A percentile compares a stretch with the other conserved stretches of the same genome.
These are phyloP conservation scores for Agraylea sexmaculata DNA, from an alignment of 1,140 invertebrate species.

Conservation along the genomic window DNA sequence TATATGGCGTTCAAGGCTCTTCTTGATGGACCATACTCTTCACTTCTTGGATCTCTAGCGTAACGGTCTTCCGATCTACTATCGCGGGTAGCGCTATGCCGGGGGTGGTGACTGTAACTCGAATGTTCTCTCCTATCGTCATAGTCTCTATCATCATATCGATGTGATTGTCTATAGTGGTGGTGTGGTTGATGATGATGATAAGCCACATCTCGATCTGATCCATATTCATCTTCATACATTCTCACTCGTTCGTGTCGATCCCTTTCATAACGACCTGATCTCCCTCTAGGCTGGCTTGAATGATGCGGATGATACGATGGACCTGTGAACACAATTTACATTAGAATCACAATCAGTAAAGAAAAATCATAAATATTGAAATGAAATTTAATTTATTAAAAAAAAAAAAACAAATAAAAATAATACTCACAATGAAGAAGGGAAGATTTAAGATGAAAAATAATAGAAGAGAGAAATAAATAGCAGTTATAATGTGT, in stretches of 20 bases:
- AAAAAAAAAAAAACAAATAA: conserved; percentile 2
- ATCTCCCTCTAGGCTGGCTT: conserved; percentile 14
- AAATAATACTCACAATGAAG: background rate
- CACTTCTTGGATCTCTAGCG: conserved; percentile 11
- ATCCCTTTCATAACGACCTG: conserved; percentile 23
- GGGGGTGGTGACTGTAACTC: conserved; percentile 24
- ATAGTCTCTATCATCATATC: conserved; percentile 19
- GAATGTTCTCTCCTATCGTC: conserved; percentile 23
- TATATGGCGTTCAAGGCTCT: conserved; percentile 37
- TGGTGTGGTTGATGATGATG: conserved; percentile 14
- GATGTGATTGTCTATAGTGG: conserved; percentile 25
- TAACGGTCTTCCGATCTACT: conserved; percentile 30
- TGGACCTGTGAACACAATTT: conserved; percentile 13
- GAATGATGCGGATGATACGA: conserved; percentile 20
- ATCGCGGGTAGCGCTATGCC: conserved; percentile 11
- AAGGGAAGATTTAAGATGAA: conserved; percentile 5
- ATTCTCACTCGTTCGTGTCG: conserved; percentile 31
- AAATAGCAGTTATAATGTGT: background rate
- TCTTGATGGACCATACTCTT: conserved; percentile 29
- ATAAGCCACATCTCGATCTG: conserved; percentile 31
- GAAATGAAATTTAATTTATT: background rate
- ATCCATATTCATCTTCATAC: conserved; percentile 37
- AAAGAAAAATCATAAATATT: conserved; percentile 1
- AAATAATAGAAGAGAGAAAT: conserved; percentile 5
- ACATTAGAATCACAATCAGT: conserved; percentile 1